phyloP scores from a whole-genome alignment of 2,888 invertebrate genomes.

The Nycteola revayana region DNA sequence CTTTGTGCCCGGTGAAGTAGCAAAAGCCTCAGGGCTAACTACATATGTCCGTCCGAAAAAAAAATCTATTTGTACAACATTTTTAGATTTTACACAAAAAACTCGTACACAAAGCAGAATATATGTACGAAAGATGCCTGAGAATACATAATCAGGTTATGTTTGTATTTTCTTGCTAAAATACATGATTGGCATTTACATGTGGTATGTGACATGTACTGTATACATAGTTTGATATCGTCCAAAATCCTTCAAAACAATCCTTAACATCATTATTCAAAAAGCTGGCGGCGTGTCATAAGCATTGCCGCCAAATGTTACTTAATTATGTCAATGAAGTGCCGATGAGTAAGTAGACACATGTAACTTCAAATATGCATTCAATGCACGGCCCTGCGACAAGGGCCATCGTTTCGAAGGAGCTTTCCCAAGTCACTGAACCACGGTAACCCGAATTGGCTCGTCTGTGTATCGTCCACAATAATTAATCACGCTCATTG shows the following conservation, averaged over 20 bases:
- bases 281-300: background rate
- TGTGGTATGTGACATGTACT: too few relatives aligned
- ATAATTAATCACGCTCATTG: constrained; percentile 69
- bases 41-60: too few relatives aligned
- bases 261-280: background rate
- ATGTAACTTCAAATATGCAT: constrained; percentile 27
- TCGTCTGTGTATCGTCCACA: constrained; percentile 53
- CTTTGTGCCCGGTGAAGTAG: too few relatives aligned
- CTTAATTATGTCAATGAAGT: constrained; percentile 15
- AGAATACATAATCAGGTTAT: too few relatives aligned
- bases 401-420: constrained; percentile 19
- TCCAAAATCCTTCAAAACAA: constrained; percentile 1
- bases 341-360: constrained; percentile 4
- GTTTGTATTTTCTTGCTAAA: too few relatives aligned
- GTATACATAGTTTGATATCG: background rate
- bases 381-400: constrained; percentile 27
- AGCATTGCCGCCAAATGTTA: constrained; percentile 15
- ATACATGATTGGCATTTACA: too few relatives aligned
- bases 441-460: constrained; percentile 65
- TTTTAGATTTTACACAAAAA: too few relatives aligned
- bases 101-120: too few relatives aligned
- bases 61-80: too few relatives aligned
- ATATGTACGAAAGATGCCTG: too few relatives aligned
- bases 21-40: too few relatives aligned
- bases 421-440: constrained; percentile 59